phyloP scores from a whole-genome alignment of 2,113 vertebrate species.

The Lagenorhynchus albirostris region DNA sequence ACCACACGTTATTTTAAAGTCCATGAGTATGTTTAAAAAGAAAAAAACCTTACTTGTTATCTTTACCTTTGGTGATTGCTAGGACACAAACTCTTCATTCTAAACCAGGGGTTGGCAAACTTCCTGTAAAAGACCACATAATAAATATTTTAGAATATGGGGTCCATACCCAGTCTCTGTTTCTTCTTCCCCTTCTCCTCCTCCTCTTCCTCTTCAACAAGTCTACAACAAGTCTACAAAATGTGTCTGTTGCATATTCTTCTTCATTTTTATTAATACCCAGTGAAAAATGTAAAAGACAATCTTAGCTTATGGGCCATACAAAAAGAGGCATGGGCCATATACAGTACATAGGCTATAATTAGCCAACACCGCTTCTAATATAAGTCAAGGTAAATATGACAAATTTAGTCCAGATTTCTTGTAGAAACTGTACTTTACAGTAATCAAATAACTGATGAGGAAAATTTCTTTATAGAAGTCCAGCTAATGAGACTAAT shows the following conservation, averaged over 20 bases:
- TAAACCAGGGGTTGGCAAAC: background rate
- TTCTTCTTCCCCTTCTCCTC: background rate
- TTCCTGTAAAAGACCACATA: background rate
- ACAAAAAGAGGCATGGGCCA: background rate
- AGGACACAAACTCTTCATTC: background rate
- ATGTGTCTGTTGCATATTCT: background rate
- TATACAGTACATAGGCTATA: background rate
- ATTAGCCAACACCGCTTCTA: background rate
- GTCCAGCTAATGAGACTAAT: background rate
- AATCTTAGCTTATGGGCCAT: background rate
- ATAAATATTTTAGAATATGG: background rate
- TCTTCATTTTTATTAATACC: background rate
- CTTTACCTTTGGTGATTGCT: background rate
- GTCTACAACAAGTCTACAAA: background rate
- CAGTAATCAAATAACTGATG: background rate
- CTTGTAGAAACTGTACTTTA: background rate
- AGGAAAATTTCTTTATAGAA: background rate
- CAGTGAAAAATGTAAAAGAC: background rate
- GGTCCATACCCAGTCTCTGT: background rate
- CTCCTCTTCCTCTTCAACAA: too few relatives aligned
- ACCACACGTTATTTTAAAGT: background rate
- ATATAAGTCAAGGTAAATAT: background rate
- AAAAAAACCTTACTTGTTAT: background rate
- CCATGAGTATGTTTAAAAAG: background rate
- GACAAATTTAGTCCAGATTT: background rate